phyloP scores from a whole-genome alignment of 2,113 vertebrate genomes.

The Charina bottae region DNA sequence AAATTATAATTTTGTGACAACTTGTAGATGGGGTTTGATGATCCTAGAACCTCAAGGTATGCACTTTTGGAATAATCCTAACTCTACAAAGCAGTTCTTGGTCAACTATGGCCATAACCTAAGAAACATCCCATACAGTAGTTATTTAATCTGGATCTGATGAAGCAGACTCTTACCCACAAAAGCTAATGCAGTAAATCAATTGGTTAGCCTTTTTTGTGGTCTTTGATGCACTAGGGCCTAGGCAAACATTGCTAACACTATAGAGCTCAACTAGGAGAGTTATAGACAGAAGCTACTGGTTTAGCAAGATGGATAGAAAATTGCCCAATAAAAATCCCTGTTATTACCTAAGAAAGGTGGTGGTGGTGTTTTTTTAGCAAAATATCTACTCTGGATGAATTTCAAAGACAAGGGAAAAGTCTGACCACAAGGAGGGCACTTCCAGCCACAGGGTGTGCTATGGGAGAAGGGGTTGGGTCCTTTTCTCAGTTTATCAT shows the following conservation, averaged over 20 bases:
- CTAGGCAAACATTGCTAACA: too few relatives aligned
- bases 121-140: neutral
- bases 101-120: neutral
- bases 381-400: neutral
- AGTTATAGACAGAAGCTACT: neutral
- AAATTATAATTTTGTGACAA: too few relatives aligned
- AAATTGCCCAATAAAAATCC: neutral
- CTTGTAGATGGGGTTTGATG: too few relatives aligned
- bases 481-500: neutral
- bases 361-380: neutral
- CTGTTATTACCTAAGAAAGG: neutral
- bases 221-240: too few relatives aligned
- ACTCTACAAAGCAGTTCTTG: neutral
- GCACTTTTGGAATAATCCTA: too few relatives aligned
- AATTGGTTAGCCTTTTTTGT: too few relatives aligned
- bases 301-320: neutral
- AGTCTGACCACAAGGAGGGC: neutral
- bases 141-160: neutral
- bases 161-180: too few relatives aligned
- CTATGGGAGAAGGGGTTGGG: constrained; percentile 27
- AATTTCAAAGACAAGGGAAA: neutral
- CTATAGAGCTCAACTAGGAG: neutral
- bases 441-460: neutral
- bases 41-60: too few relatives aligned
- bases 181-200: too few relatives aligned